A percentile compares a stretch with the other conserved stretches of the same genome.
phyloP scores from a whole-genome alignment of 2,113 vertebrate genomes.

The Gorsachius goisagi region DNA sequence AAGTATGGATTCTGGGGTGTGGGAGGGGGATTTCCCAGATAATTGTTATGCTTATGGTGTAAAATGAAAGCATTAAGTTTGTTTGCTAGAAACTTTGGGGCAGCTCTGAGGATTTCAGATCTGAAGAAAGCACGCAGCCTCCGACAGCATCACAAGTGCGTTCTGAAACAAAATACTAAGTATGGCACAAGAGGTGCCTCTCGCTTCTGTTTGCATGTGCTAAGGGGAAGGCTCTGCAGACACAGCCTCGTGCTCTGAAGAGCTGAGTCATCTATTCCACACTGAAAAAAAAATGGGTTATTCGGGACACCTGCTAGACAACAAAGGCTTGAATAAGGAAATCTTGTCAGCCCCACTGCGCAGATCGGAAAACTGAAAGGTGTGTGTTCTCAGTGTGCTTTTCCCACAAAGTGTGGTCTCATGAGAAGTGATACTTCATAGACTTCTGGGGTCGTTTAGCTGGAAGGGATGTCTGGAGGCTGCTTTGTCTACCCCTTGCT shows the following conservation, averaged over 20 bases:
- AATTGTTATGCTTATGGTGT: constrained; percentile 13
- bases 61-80: constrained; percentile 31
- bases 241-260: background rate
- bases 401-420: background rate
- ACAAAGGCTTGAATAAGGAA: background rate
- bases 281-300: background rate
- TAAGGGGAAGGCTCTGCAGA: background rate
- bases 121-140: background rate
- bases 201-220: background rate
- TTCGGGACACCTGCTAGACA: background rate
- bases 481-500: background rate
- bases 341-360: background rate
- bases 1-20: background rate
- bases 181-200: background rate
- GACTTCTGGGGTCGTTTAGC: background rate
- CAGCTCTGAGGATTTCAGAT: background rate
- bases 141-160: background rate
- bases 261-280: constrained; percentile 22
- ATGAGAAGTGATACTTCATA: background rate
- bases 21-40: constrained; percentile 51
- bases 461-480: background rate
- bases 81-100: constrained; percentile 53
- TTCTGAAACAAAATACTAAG: background rate
- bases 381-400: background rate
- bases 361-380: background rate